These are phyloP conservation scores for Acipenser ruthenus DNA, from an alignment of 2,797 vertebrate species.

Conservation along the genomic window DNA sequence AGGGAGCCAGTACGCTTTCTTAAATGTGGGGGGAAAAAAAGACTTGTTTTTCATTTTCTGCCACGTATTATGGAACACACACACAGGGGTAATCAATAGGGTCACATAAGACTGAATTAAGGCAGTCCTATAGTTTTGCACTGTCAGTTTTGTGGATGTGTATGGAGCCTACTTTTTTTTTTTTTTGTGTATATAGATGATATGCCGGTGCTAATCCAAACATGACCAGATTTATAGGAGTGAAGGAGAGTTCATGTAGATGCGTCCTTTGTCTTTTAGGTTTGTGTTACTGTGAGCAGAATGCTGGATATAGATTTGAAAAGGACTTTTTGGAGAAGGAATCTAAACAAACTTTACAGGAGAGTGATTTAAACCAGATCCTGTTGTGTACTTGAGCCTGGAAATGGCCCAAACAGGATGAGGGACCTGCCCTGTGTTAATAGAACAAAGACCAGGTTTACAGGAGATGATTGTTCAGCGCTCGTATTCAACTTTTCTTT, in stretches of 20 bases:
- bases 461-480: not conserved
- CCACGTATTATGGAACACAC: not conserved
- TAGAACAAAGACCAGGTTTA: constrained; percentile 8
- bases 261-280: not conserved
- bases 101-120: constrained; percentile 3
- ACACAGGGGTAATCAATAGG: not conserved
- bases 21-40: not conserved
- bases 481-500: not conserved
- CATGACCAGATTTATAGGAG: constrained; percentile 2
- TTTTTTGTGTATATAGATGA: no score
- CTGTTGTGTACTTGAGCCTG: not conserved
- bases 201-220: not conserved
- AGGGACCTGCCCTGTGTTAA: constrained; percentile 1
- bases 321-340: not conserved
- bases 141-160: no score
- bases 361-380: constrained; percentile 1
- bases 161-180: no score
- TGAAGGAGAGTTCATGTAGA: not conserved
- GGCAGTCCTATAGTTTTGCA: no score
- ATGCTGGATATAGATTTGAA: not conserved
- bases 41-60: not conserved
- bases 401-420: not conserved
- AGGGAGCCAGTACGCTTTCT: not conserved
- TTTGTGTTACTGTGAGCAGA: not conserved
- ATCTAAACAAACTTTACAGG: not conserved